Conservation (phyloP, 2,888 invertebrate genomes). For the Caenorhabditis japonica region DNA sequence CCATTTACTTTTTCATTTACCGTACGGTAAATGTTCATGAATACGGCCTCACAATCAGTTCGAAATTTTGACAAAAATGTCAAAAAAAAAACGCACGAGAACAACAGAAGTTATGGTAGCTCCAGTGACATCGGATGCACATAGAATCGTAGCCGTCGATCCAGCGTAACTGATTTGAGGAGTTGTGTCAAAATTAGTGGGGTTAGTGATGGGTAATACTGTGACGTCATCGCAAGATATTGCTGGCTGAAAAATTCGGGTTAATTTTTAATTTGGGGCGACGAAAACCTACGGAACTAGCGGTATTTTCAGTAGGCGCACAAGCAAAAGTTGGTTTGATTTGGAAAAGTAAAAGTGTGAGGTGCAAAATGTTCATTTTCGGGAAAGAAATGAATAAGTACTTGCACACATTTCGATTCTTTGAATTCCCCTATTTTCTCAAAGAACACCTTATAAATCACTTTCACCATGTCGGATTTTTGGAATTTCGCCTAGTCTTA, state of each 20-base stretch:
- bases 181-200: background rate
- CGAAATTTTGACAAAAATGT: too few species aligned
- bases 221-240: background rate
- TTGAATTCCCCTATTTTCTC: too few species aligned
- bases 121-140: background rate
- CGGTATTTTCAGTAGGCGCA: background rate
- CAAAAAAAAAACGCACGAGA: too few species aligned
- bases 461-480: slow-evolving; percentile 14
- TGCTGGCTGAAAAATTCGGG: background rate
- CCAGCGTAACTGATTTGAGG: background rate
- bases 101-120: background rate
- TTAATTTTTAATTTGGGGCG: background rate
- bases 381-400: too few species aligned
- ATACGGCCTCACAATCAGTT: too few species aligned
- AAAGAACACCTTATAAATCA: slow-evolving; percentile 24
- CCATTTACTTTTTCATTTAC: too few species aligned
- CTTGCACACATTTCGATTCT: too few species aligned
- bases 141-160: background rate
- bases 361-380: background rate
- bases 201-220: background rate
- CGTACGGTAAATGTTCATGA: too few species aligned
- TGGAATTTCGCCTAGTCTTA: slow-evolving; percentile 4
- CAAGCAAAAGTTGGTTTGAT: background rate
- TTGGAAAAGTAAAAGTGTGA: slow-evolving; percentile 1
- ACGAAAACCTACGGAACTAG: background rate